Conservation (phyloP, 2,113 vertebrate genomes). For the Halichoeres trimaculatus region DNA sequence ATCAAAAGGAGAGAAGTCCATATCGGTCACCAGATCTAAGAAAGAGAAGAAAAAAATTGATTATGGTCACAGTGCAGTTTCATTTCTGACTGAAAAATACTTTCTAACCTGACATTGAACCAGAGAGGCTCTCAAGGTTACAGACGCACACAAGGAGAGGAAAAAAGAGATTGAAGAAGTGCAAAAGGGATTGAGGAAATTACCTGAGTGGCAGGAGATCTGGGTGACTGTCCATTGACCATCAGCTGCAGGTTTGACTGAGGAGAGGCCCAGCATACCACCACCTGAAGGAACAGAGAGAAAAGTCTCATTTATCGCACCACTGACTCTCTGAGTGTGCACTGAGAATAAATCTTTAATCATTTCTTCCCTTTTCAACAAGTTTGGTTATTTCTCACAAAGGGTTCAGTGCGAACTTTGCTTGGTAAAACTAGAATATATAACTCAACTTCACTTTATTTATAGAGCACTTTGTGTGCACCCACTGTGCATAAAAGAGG, state of each 20-base stretch:
- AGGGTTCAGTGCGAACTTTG: too few species aligned
- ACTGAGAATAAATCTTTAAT: background rate
- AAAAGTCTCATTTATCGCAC: background rate
- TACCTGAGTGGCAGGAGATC: conserved; percentile 93
- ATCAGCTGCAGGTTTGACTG: conserved; percentile 81
- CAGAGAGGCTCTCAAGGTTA: background rate
- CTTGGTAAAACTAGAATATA: too few species aligned
- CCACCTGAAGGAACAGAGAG: conserved; percentile 79
- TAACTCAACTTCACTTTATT: too few species aligned
- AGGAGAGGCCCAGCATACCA: conserved; percentile 87
- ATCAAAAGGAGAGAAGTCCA: conserved; percentile 96
- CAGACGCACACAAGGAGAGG: background rate
- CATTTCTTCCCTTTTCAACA: too few species aligned
- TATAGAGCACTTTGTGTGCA: too few species aligned
- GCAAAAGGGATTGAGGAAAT: background rate
- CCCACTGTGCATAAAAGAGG: too few species aligned
- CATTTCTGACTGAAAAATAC: conserved; percentile 16
- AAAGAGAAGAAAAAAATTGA: conserved; percentile 12
- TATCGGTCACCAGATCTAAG: conserved; percentile 91
- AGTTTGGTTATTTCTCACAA: too few species aligned
- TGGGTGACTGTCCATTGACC: conserved; percentile 84
- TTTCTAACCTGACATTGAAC: background rate
- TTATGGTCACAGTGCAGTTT: conserved; percentile 28
- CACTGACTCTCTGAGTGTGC: too few species aligned
- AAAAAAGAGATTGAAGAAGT: background rate